phyloP scores from a whole-genome alignment of 2,113 vertebrate species.

The Ciconia boyciana region DNA sequence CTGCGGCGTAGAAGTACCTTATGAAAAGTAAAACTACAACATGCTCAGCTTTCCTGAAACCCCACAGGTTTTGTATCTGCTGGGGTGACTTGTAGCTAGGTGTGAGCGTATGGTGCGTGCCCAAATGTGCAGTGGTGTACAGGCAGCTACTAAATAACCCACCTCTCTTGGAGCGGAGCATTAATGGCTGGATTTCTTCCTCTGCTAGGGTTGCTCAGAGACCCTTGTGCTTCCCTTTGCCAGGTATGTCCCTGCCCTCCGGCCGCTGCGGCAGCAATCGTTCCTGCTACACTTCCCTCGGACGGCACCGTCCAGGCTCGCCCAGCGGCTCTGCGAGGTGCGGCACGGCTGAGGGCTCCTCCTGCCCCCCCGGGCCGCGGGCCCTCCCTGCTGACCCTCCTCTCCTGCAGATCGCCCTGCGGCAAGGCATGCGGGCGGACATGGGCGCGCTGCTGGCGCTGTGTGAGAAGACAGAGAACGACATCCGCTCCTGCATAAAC shows the following conservation, averaged over 20 bases:
- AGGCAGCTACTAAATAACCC: neutral
- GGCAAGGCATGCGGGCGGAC: constrained; percentile 84
- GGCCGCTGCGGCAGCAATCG: constrained; percentile 87
- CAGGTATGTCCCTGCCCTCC: constrained; percentile 87
- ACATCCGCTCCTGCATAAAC: constrained; percentile 94
- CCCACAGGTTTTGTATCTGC: neutral
- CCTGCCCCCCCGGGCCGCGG: rapidly evolving
- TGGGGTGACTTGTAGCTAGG: neutral
- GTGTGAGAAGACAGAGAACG: constrained; percentile 92
- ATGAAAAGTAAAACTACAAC: neutral
- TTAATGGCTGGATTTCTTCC: neutral
- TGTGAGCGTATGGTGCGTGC: rapidly evolving
- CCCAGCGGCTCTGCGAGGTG: constrained; percentile 92
- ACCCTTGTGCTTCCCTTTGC: neutral
- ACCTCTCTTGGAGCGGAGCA: rapidly evolving
- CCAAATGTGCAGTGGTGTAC: rapidly evolving
- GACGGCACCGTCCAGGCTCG: constrained; percentile 83
- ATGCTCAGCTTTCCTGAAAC: neutral
- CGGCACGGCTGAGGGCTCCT: rapidly evolving
- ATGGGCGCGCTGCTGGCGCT: constrained; percentile 77
- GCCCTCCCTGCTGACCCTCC: neutral
- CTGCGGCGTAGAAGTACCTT: neutral
- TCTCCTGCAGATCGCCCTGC: constrained; percentile 73
- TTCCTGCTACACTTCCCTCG: constrained; percentile 86
- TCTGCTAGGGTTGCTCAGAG: neutral